Base-by-base conservation (phyloP, 37 sponge, comb jelly and placozoan species). In the Diacarnus erythraeanus region DNA sequence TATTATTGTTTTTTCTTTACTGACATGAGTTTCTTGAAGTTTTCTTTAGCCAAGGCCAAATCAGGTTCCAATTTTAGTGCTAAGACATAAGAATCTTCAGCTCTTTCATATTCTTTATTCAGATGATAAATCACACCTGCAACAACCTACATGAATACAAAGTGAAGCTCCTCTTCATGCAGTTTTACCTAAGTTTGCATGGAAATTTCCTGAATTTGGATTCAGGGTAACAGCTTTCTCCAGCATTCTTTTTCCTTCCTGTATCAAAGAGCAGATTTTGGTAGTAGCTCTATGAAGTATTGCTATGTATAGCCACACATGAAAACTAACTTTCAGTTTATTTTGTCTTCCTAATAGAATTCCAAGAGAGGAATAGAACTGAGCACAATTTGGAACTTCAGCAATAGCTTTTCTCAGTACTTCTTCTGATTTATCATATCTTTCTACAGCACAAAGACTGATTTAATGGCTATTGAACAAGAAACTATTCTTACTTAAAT, bases 141-240 rank as follows among this genome's bases (percentile, higher is more conserved):
- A 2, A 22, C 31, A 10, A 73, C 27, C 25, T 26, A 75, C 40
- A 64, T 29, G 6, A 77, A 38, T 63, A 4, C 5, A 31, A 41
- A 61, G 59, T 42, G 31, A 22, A 6, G 15, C 29, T 3, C 36
- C 22, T 22, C 37, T 74, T 15, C 17, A 6, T n/a, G 58, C 10
- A 42, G n/a, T 22, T 64, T 69, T 63, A 87, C 92, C 92, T 37
- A 91, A 57, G 36, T 91, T 91, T 12, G 75, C 84, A 71, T 87
- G 80, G 57, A 79, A 91, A 15, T 74, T 83, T 37, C 73, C 77
- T 30, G 41, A 51, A 42, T 40, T 2, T 3, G 92, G 87, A 33
- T 66, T 42, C 44, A 86, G 40, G 8, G 29, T 29, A 18, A 94
- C 66, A 1, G 91, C 91, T 61, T 59, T 78, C 57, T 31, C 4